Percentiles rank a stretch among this genome's conserved stretches.
phyloP scores from a whole-genome alignment of 2,888 invertebrate genomes.

The Polydrusus tereticollis region DNA sequence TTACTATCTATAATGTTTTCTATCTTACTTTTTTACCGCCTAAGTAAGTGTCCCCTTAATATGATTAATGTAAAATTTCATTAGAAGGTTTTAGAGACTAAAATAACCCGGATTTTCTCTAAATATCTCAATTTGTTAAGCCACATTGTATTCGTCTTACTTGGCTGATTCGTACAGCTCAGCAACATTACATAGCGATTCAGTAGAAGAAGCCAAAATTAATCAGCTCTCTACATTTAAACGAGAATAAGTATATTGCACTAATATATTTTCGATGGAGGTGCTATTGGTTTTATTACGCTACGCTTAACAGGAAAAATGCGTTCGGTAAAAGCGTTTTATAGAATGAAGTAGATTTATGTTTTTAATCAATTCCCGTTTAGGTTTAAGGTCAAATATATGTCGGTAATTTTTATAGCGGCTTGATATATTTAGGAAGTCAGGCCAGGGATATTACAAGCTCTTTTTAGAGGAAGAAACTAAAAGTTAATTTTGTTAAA shows the following conservation, averaged over 20 bases:
- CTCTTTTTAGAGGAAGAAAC: neutral
- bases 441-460: conserved; percentile 13
- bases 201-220: conserved; percentile 6
- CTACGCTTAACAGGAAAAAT: conserved; percentile 30
- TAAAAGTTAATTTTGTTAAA: neutral
- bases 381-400: conserved; percentile 5
- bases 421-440: conserved; percentile 28
- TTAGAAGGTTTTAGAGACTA: neutral
- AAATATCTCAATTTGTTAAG: conserved; percentile 5
- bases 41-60: neutral
- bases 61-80: neutral
- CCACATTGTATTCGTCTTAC: conserved; percentile 13
- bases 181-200: conserved; percentile 16
- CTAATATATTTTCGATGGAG: conserved; percentile 25
- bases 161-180: conserved; percentile 15
- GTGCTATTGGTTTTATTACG: conserved; percentile 34
- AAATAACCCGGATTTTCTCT: neutral
- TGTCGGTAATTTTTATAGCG: conserved; percentile 27
- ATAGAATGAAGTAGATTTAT: neutral
- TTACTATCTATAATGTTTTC: no score
- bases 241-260: conserved; percentile 20
- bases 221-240: conserved; percentile 19
- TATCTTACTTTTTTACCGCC: no score
- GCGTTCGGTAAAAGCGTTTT: conserved; percentile 31
- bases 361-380: conserved; percentile 8